A percentile compares a stretch with the other conserved stretches of the same genome.
phyloP scores from a whole-genome alignment of 2,113 vertebrate genomes.

The Corythaeola cristata region DNA sequence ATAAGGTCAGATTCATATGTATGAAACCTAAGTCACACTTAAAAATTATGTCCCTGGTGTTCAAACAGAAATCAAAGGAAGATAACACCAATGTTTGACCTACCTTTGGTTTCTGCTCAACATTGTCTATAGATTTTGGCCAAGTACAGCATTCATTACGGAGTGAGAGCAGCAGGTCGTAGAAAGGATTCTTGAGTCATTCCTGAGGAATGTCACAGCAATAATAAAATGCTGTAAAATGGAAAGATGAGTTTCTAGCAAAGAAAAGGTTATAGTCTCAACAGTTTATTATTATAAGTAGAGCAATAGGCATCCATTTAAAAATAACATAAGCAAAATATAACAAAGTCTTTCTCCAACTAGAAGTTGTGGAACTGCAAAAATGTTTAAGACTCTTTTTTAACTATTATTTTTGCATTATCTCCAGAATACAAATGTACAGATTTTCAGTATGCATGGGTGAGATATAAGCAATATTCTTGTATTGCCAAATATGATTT shows the following conservation, averaged over 20 bases:
- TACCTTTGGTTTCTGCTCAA: background rate
- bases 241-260: background rate
- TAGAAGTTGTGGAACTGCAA: background rate
- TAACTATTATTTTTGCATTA: background rate
- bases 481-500: background rate
- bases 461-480: background rate
- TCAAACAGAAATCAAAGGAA: background rate
- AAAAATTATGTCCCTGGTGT: background rate
- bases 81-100: background rate
- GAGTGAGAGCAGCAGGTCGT: background rate
- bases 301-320: background rate
- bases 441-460: background rate
- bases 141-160: background rate
- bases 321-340: background rate
- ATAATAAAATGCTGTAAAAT: background rate
- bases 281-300: background rate
- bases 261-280: background rate
- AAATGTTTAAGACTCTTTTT: background rate
- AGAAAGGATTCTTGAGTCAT: background rate
- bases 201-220: background rate
- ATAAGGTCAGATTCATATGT: background rate
- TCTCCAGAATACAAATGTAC: background rate
- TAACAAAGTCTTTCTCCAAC: background rate
- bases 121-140: background rate
- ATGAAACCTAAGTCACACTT: background rate